A percentile compares a stretch with the other conserved stretches of the same genome.
Conservation (phyloP, 2,888 invertebrate species). For the Polymixis lichenea region DNA sequence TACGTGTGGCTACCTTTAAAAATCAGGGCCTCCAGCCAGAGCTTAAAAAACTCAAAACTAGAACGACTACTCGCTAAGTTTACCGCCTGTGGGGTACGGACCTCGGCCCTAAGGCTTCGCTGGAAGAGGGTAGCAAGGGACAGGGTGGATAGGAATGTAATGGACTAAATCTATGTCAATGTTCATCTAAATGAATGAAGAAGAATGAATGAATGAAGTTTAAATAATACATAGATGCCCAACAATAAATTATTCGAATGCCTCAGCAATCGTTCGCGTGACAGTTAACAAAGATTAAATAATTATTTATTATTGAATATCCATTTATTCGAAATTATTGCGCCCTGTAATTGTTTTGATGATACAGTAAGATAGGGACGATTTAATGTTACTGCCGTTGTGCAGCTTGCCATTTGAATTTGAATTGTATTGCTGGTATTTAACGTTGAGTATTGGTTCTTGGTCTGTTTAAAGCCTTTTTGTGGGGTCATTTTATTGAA, state of each 20-base stretch:
- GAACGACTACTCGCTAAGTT: too few species aligned
- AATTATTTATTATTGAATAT: conserved; percentile 52
- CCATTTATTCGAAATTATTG: conserved; percentile 50
- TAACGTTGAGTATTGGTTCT: conserved; percentile 13
- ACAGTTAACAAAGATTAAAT: conserved; percentile 38
- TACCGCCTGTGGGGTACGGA: too few species aligned
- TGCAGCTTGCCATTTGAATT: conserved; percentile 24
- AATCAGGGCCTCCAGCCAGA: too few species aligned
- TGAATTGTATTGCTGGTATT: neutral
- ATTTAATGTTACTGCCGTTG: conserved; percentile 12
- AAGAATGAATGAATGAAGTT: too few species aligned
- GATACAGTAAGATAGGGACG: conserved; percentile 42
- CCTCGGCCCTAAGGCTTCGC: too few species aligned
- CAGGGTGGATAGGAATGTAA: too few species aligned
- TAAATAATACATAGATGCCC: neutral
- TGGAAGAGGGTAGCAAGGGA: too few species aligned
- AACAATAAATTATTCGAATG: conserved; percentile 3
- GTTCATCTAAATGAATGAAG: neutral
- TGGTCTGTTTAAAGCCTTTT: conserved; percentile 15
- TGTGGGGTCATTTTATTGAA: conserved; percentile 16
- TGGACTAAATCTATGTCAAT: neutral
- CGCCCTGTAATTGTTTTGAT: conserved; percentile 52
- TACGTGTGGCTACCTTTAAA: too few species aligned
- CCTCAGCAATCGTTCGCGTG: neutral
- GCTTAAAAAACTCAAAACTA: too few species aligned